phyloP scores from a whole-genome alignment of 2,888 invertebrate genomes.

The Periphyllus acericola region DNA sequence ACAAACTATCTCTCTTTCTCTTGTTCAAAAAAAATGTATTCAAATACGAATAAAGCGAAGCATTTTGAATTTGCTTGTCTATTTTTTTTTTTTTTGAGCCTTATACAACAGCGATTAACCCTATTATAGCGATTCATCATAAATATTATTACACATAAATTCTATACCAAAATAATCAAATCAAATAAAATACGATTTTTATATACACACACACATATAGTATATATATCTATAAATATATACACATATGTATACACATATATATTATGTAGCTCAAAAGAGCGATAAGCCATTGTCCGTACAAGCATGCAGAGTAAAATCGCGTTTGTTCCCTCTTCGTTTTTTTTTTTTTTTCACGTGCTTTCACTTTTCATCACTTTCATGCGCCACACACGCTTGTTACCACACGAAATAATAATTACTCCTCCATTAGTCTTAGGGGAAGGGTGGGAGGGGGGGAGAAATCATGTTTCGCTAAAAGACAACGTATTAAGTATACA shows the following conservation, averaged over 20 bases:
- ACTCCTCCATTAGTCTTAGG: neutral
- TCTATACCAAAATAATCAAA: conserved; percentile 10
- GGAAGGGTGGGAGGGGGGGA: no score
- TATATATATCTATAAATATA: neutral
- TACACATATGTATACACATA: neutral
- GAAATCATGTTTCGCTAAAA: no score
- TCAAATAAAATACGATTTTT: conserved; percentile 10
- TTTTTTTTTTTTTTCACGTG: conserved; percentile 8
- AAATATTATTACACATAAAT: neutral
- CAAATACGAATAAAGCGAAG: conserved; percentile 40
- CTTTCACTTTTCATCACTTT: conserved; percentile 33
- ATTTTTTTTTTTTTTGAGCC: conserved; percentile 7
- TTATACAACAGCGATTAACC: conserved; percentile 8
- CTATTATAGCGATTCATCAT: neutral
- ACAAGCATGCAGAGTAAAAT: conserved; percentile 55
- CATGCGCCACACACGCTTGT: conserved; percentile 10
- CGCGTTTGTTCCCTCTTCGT: conserved; percentile 27
- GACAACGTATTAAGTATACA: no score
- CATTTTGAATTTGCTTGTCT: conserved; percentile 22
- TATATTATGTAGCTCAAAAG: conserved; percentile 22
- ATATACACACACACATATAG: neutral
- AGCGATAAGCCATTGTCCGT: conserved; percentile 58
- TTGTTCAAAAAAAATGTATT: conserved; percentile 7
- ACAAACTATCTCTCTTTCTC: conserved; percentile 57
- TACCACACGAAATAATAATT: neutral